phyloP scores from a whole-genome alignment of 2,113 vertebrate species.

The Lepus timidus region DNA sequence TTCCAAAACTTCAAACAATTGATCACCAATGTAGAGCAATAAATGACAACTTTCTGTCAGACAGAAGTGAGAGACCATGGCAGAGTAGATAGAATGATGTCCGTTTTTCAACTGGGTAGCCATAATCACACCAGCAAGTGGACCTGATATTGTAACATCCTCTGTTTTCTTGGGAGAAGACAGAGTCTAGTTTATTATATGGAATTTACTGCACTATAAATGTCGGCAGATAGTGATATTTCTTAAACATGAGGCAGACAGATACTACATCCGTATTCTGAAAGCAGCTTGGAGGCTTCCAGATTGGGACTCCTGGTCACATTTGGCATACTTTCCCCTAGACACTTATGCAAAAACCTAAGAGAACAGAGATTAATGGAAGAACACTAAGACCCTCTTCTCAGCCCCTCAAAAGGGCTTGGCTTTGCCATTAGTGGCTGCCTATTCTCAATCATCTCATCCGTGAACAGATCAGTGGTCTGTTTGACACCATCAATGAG shows the following conservation, averaged over 20 bases:
- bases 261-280: not conserved
- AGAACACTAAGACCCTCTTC: not conserved
- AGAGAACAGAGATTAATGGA: not conserved
- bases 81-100: not conserved
- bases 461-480: not conserved
- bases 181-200: not conserved
- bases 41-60: no score
- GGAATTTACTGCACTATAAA: not conserved
- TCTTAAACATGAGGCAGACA: not conserved
- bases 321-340: not conserved
- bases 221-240: not conserved
- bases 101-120: not conserved
- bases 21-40: not conserved
- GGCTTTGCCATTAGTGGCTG: rapidly evolving
- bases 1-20: not conserved
- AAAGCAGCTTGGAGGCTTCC: not conserved
- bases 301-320: not conserved
- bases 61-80: not conserved
- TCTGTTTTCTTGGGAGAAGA: conserved; percentile 2
- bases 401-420: not conserved
- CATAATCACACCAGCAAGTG: not conserved
- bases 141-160: not conserved
- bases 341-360: not conserved
- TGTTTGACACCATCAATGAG: not conserved
- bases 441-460: not conserved